Percentiles rank a stretch among this genome's conserved stretches.
These are phyloP conservation scores for Oligia strigilis DNA, from an alignment of 2,888 invertebrate species.

Conservation along the genomic window DNA sequence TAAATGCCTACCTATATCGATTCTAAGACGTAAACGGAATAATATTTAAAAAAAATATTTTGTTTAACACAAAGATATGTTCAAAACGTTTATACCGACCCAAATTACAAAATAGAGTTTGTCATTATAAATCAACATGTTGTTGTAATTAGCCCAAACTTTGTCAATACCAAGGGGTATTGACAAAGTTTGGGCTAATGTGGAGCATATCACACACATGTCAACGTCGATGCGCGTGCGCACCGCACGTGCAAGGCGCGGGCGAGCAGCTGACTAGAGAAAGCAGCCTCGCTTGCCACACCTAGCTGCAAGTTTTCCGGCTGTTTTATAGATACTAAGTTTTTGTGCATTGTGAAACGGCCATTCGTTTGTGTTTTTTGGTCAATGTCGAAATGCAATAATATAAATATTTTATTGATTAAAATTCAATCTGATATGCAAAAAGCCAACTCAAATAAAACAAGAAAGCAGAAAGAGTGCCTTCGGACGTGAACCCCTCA, in stretches of 20 bases:
- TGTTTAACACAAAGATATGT: neutral
- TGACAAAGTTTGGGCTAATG: slow-evolving; percentile 58
- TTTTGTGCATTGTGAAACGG: slow-evolving; percentile 49
- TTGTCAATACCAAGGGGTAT: slow-evolving; percentile 15
- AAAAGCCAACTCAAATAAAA: slow-evolving; percentile 7
- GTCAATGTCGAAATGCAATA: neutral
- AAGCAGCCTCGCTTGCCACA: slow-evolving; percentile 72
- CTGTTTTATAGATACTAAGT: slow-evolving; percentile 49
- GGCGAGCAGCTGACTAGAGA: slow-evolving; percentile 77
- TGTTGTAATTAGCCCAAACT: slow-evolving; percentile 10
- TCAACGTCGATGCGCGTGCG: slow-evolving; percentile 37
- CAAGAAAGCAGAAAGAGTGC: neutral
- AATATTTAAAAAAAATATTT: neutral
- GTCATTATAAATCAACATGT: slow-evolving; percentile 56
- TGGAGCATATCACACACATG: slow-evolving; percentile 54
- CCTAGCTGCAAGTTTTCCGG: slow-evolving; percentile 71
- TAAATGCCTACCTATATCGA: neutral
- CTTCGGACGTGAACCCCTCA: slow-evolving; percentile 7
- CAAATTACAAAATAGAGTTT: slow-evolving; percentile 39
- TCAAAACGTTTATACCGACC: slow-evolving; percentile 7
- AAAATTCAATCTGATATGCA: neutral
- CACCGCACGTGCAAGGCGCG: slow-evolving; percentile 66
- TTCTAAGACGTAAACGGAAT: neutral
- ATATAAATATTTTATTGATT: neutral
- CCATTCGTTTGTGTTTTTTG: slow-evolving; percentile 15